These are phyloP conservation scores for Pelusios castaneus DNA, from an alignment of 2,113 vertebrate species.

Conservation along the genomic window DNA sequence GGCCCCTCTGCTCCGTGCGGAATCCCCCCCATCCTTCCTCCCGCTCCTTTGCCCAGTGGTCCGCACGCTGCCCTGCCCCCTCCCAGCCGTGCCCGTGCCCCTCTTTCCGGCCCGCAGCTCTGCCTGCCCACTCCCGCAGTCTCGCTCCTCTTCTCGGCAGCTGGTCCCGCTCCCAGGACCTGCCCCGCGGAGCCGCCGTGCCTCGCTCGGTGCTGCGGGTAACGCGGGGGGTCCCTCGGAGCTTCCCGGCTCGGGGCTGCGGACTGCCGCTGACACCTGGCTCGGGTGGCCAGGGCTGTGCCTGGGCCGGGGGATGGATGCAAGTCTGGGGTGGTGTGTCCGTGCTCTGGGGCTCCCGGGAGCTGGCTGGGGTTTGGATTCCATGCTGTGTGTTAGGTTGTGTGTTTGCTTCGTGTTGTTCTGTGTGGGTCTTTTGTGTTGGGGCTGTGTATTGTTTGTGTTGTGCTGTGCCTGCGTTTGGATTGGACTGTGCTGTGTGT, in stretches of 20 bases:
- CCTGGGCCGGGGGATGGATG: neutral
- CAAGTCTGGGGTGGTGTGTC: neutral
- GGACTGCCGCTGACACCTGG: neutral
- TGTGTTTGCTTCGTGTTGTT: neutral
- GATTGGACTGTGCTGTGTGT: too few relatives aligned
- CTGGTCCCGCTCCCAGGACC: neutral
- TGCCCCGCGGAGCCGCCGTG: too few relatives aligned
- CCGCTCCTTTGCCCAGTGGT: neutral
- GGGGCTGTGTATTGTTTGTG: neutral
- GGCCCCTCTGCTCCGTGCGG: too few relatives aligned
- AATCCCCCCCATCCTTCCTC: neutral
- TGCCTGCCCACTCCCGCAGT: neutral
- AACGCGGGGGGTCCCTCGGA: neutral
- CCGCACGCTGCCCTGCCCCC: neutral
- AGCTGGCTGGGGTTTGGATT: neutral
- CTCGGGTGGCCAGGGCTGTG: neutral
- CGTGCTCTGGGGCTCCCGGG: neutral
- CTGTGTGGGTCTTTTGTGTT: too few relatives aligned
- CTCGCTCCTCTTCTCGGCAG: fast-evolving
- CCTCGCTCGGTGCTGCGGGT: too few relatives aligned
- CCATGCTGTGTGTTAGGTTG: neutral
- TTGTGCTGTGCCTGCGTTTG: too few relatives aligned
- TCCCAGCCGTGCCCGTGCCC: too few relatives aligned
- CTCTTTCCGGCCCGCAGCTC: too few relatives aligned
- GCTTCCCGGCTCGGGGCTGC: neutral